Evolutionary conservation across 2,888 invertebrate genomes (phyloP), one percentile per base, ranked within the genome.

Genomic region (Willowsia nigromaculata): DNA sequence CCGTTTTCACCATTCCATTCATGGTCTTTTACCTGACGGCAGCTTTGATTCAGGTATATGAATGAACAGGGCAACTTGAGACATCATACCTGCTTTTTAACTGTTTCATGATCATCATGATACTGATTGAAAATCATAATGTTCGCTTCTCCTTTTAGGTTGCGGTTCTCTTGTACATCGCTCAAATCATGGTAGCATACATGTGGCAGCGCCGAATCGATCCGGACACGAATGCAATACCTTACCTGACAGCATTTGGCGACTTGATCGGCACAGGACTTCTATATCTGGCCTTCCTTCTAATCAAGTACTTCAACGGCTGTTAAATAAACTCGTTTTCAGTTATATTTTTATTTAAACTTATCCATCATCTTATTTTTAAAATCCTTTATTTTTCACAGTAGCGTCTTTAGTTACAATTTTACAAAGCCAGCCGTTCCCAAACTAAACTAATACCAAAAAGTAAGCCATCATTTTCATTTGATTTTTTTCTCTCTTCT

Each of bases 151-250:
- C 91, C 92, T 1, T 59, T 33, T 92, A 95, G 94, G 96, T 96
- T 86, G 95, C 96, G 91, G 93, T 97, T 78, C 95, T 98, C 91
- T 94, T 98, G 90, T 96, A 96, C 93, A 95, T 97, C 86, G 97
- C 97, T 93, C 96, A 97, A 94, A 95, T 97, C 93, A 95, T 98
- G 95, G 96, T 97, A 59, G 94, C 96, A 81, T 96, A 96, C 95
- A 96, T 97, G 96, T 98, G 98, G 98, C 95, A 95, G 88, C 94
- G 95, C 91, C 96, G 96, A 62, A 96, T 97, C 93, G 97, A 98
- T 94, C 98, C 98, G 37, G 98, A 98, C 94, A 98, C 97, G 94
- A 97, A 97, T 5, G 97, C 97, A 84, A 98, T 98, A 93, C 98
- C 98, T 68, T 97, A 98, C 94, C 94, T 98, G 92, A 98, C 98